Evolutionary conservation across 2,797 vertebrate genomes (phyloP), one percentile per base, ranked within the genome.

Genomic region (Ceryle rudis): DNA sequence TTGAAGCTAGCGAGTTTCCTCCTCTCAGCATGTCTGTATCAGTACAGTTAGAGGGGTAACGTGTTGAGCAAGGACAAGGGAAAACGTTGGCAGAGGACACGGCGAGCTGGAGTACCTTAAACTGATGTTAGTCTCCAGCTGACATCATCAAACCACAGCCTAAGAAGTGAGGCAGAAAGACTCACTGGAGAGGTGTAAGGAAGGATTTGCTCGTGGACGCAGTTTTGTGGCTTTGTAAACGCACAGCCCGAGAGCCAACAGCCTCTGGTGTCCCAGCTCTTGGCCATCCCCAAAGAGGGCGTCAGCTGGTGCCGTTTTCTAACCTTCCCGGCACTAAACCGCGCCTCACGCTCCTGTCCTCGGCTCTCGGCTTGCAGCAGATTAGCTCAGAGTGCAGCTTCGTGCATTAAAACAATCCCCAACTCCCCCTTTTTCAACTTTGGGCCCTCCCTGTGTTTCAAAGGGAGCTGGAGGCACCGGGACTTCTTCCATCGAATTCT

Each of bases 341-440:
- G 5, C 0, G 0, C 54, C 70, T 54, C 8, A 5, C 0, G 3
- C 66, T 46, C 0, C 0, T 3, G 8, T n/a, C 72, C 70, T 52
- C 35, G 25, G 61, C 60, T 73, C 51, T 46, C 25, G 6, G 15
- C 4, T 60, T 20, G 5, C 46, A 35, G 85, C 66, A 41, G 49
- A 17, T n/a, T 15, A 64, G 49, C 81, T 85, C 62, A 3, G 1
- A 7, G 49, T 6, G 71, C 15, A 18, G 66, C 57, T 67, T 35
- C 18, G 1, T 16, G 42, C 52, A 2, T 7, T 23, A 29, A 20
- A 79, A 37, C 44, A 10, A 57, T 16, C 41, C 6, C 44, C 25
- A 44, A 0, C 23, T 72, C 39, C 23, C n/a, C 19, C 5, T 14
- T 88, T 39, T 33, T 14, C 70, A 62, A 6, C 2, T 0, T 5